Base-by-base conservation (phyloP, 1,140 invertebrate species). In the Eueides isabella region DNA sequence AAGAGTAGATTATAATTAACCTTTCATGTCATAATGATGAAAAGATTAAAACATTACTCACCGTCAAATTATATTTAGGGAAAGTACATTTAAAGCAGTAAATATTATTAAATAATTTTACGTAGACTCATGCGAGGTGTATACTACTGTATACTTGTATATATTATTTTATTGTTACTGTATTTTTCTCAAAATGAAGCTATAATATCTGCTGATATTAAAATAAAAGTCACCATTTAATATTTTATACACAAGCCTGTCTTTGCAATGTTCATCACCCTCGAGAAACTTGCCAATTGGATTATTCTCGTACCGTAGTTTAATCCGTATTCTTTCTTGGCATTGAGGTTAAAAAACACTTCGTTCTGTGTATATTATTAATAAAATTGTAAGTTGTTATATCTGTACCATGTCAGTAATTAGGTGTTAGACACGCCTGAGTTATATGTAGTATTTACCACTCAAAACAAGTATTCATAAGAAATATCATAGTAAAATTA, bases 231-330 rank as follows among this genome's bases (percentile, higher is more conserved):
- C 48, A 26, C 48, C 48, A 55, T 55, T 55, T 55, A 26, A 55
- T 55, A 55, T 55, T 26, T 23, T 55, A 55, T 26, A 26, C 19
- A 26, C 48, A 55, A 55, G 48, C 23, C n/a, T 55, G 48, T 55
- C 48, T 2, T 55, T 55, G 48, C 48, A 55, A 55, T 55, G 48
- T 55, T 55, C 48, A 55, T 55, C 48, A 55, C 48, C 19, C 48
- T 55, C 48, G 48, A 26, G 48, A 55, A 55, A 55, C 48, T 55
- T 55, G 23, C 48, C 48, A 55, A 55, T 55, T 55, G 48, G 48
- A 55, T 55, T 55, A 55, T 55, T 55, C 48, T 55, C 48, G 48
- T 26, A 55, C 16, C 48, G 48, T 55, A 55, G 48, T 23, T 55
- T 55, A 55, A 23, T 2, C 23, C n/a, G 11, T 23, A 55, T 55